These are phyloP conservation scores for Kryptolebias marmoratus DNA, from an alignment of 2,113 vertebrate genomes.

Conservation along the genomic window DNA sequence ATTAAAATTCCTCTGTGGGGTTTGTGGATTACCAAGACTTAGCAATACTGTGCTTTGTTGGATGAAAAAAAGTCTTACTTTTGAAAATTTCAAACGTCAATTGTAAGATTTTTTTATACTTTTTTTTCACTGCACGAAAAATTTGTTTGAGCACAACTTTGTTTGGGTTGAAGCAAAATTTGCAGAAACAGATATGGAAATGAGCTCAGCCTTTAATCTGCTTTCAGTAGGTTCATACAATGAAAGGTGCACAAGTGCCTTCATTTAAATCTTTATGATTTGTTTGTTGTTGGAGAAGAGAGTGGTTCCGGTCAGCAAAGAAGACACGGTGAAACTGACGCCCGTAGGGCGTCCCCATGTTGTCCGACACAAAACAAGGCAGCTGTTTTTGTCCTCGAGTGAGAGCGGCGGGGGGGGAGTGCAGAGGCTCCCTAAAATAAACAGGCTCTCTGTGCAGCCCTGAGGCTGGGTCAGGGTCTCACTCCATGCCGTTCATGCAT, in stretches of 20 bases:
- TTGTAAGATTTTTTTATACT: too few relatives aligned
- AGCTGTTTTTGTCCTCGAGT: conserved; percentile 73
- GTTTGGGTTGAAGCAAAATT: too few relatives aligned
- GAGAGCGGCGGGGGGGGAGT: conserved; percentile 49
- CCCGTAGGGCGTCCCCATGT: conserved; percentile 25
- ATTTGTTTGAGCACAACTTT: too few relatives aligned
- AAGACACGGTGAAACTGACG: neutral
- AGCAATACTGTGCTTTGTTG: too few relatives aligned
- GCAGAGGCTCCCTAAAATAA: conserved; percentile 77
- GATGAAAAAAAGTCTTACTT: too few relatives aligned
- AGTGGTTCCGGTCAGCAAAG: neutral
- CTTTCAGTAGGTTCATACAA: too few relatives aligned
- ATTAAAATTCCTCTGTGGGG: too few relatives aligned
- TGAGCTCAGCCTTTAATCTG: too few relatives aligned
- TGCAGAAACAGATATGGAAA: too few relatives aligned
- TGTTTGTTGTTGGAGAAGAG: neutral
- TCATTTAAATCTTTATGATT: neutral
- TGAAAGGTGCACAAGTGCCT: neutral
- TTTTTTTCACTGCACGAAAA: too few relatives aligned
- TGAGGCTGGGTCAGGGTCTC: conserved; percentile 55
- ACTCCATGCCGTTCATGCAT: conserved; percentile 44
- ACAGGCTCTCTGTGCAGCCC: conserved; percentile 62
- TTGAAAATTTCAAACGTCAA: too few relatives aligned
- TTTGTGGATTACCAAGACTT: too few relatives aligned
- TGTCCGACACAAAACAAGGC: conserved; percentile 59